Evolutionary conservation across 2,797 vertebrate genomes (phyloP).

Genomic region (Sylvia borin): DNA sequence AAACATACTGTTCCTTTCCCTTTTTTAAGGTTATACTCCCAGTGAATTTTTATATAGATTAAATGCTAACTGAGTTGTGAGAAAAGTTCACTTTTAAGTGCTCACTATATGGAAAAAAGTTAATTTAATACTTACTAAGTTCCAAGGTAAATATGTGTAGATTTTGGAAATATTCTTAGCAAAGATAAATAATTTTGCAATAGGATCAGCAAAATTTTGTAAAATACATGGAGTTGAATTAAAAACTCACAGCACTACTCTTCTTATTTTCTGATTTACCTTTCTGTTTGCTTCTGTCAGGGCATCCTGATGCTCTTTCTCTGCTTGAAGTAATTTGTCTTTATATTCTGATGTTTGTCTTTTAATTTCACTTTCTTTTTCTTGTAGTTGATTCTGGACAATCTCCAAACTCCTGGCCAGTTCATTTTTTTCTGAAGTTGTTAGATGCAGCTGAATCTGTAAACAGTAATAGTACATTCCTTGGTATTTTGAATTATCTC

Average conservation of each 20-base stretch:
- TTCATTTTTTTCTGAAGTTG: slow-evolving; percentile 63
- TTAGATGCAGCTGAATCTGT: slow-evolving; percentile 63
- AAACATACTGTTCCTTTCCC: background rate
- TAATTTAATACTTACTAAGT: background rate
- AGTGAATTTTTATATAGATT: background rate
- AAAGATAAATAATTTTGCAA: background rate
- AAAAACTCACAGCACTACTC: background rate
- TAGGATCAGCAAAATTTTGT: background rate
- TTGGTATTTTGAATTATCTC: background rate
- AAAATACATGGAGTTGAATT: background rate
- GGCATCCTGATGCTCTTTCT: slow-evolving; percentile 25
- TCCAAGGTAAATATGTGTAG: background rate
- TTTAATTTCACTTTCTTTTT: slow-evolving; percentile 46
- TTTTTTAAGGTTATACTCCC: background rate
- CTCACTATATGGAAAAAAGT: background rate
- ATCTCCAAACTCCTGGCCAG: slow-evolving; percentile 51
- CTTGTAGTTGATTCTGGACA: slow-evolving; percentile 46
- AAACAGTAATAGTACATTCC: background rate
- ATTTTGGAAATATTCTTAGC: background rate
- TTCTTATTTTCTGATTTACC: slow-evolving; percentile 45
- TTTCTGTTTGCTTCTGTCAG: slow-evolving; percentile 39
- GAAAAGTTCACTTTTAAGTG: background rate
- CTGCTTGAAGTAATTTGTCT: slow-evolving; percentile 47
- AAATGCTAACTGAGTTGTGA: background rate
- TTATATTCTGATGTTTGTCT: slow-evolving; percentile 50